A percentile compares a stretch with the other conserved stretches of the same genome.
phyloP scores from a whole-genome alignment of 1,140 invertebrate species.

The Bactericera cockerelli region DNA sequence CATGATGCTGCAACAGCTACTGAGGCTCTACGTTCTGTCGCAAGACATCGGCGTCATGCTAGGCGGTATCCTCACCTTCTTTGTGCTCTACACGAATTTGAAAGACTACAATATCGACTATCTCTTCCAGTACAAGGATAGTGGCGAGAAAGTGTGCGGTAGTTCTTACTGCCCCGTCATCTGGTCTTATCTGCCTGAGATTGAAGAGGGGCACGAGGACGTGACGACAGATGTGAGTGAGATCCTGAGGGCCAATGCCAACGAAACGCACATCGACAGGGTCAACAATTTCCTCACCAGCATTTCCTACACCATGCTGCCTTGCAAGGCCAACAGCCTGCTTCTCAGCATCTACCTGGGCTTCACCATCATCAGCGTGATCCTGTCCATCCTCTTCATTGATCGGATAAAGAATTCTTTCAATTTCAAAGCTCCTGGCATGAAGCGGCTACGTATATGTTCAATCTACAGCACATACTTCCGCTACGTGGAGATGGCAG shows the following conservation, averaged over 20 bases:
- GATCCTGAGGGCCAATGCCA: background rate
- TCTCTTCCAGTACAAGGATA: constrained; percentile 8
- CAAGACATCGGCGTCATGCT: constrained; percentile 4
- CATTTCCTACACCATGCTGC: background rate
- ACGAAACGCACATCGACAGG: background rate
- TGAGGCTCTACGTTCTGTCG: background rate
- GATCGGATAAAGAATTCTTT: constrained; percentile 31
- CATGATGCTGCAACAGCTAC: constrained; percentile 14
- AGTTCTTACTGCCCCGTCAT: constrained; percentile 28
- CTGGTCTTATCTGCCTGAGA: constrained; percentile 9
- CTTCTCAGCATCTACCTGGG: constrained; percentile 37
- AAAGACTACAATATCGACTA: constrained; percentile 3
- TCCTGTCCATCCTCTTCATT: constrained; percentile 35
- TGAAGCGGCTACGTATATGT: constrained; percentile 16
- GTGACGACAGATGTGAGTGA: background rate
- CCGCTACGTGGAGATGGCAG: constrained; percentile 29
- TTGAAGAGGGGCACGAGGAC: constrained; percentile 28
- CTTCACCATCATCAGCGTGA: constrained; percentile 34
- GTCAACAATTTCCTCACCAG: constrained; percentile 9
- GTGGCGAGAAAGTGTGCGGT: constrained; percentile 27
- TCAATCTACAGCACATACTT: constrained; percentile 21
- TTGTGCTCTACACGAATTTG: background rate
- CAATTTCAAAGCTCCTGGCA: constrained; percentile 27
- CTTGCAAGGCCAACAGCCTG: constrained; percentile 30
- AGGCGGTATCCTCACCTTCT: background rate